A percentile compares a stretch with the other conserved stretches of the same genome.
phyloP scores from a whole-genome alignment of 1,140 invertebrate species.

The Eufriesea mexicana region DNA sequence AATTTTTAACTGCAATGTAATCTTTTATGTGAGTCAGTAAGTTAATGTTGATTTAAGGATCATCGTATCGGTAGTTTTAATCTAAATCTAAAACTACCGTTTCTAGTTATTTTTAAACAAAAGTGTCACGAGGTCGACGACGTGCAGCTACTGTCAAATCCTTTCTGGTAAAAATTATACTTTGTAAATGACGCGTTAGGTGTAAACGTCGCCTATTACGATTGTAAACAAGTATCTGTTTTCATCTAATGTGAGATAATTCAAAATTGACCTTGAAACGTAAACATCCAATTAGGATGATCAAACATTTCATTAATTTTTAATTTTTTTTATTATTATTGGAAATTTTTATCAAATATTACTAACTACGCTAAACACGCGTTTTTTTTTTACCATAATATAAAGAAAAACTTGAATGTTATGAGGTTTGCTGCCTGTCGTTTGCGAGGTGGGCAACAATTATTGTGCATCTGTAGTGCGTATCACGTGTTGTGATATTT shows the following conservation, averaged over 20 bases:
- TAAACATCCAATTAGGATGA: slow-evolving; percentile 4
- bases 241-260: neutral
- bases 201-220: neutral
- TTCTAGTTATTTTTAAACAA: slow-evolving; percentile 9
- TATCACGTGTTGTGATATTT: neutral
- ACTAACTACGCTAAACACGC: neutral
- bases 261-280: slow-evolving; percentile 4
- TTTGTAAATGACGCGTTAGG: no score
- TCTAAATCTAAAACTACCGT: neutral
- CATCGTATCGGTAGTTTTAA: neutral
- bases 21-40: no score
- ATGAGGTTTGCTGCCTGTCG: no score
- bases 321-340: neutral
- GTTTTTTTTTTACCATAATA: no score
- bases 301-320: neutral
- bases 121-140: slow-evolving; percentile 3
- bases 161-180: neutral
- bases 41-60: no score
- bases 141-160: neutral
- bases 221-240: neutral
- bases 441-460: no score
- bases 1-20: no score
- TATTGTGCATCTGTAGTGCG: neutral
- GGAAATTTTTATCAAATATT: neutral
- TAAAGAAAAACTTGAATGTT: neutral